These are phyloP conservation scores for Penaeus monodon DNA, from an alignment of 2,888 invertebrate genomes.

Conservation along the genomic window DNA sequence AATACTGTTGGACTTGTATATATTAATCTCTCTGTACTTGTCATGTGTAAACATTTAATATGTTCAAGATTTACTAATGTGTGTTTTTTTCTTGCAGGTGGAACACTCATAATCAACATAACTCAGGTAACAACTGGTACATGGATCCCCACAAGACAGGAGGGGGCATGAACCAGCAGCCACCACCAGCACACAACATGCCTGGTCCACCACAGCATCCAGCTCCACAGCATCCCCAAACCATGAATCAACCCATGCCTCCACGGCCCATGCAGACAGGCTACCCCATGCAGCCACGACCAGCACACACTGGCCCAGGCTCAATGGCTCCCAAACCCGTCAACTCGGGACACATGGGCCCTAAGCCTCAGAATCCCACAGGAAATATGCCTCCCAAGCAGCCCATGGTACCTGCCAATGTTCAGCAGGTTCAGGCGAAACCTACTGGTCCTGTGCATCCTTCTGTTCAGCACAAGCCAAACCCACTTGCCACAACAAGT, in stretches of 20 bases:
- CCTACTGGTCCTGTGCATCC: conserved; percentile 27
- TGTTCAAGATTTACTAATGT: too few species aligned
- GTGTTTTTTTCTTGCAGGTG: conserved; percentile 41
- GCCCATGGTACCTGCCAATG: conserved; percentile 45
- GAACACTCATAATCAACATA: conserved; percentile 58
- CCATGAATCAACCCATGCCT: conserved; percentile 55
- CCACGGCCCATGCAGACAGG: conserved; percentile 44
- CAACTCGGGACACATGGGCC: background rate
- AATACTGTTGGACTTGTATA: too few species aligned
- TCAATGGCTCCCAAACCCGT: conserved; percentile 51
- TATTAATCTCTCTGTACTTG: too few species aligned
- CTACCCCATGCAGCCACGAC: conserved; percentile 61
- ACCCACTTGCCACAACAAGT: conserved; percentile 19
- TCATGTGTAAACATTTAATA: too few species aligned
- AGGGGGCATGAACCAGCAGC: conserved; percentile 60
- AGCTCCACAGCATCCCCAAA: conserved; percentile 45
- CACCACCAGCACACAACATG: conserved; percentile 65
- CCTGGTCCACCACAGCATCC: conserved; percentile 64
- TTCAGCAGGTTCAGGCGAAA: conserved; percentile 43
- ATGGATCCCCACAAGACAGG: conserved; percentile 63
- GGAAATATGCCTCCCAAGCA: conserved; percentile 47
- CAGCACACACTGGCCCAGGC: conserved; percentile 63
- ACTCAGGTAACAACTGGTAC: conserved; percentile 63
- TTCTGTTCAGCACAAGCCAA: conserved; percentile 35
- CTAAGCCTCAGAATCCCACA: conserved; percentile 38